phyloP scores from a whole-genome alignment of 2,888 invertebrate genomes.

The Loripinus fragilis region DNA sequence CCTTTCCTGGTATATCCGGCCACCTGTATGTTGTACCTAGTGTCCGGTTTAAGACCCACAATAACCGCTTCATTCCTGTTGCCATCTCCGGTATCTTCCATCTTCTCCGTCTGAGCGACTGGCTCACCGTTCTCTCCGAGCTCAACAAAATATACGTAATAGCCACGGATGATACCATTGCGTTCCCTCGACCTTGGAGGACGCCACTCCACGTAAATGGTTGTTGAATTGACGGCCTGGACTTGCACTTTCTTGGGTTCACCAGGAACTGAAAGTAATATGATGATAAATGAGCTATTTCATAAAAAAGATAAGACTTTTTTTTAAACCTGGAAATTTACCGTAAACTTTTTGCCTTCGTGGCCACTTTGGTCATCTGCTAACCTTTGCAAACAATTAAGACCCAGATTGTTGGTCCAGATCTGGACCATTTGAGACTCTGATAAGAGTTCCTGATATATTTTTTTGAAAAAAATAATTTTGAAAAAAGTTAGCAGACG shows the following conservation, averaged over 20 bases:
- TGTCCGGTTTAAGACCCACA: constrained; percentile 96
- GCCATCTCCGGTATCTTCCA: constrained; percentile 93
- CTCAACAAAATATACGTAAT: constrained; percentile 88
- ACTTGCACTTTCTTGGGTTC: constrained; percentile 97
- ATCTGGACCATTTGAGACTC: no score
- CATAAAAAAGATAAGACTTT: no score
- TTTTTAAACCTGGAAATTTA: no score
- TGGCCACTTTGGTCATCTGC: no score
- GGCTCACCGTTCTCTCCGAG: constrained; percentile 71
- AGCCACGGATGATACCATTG: constrained; percentile 97
- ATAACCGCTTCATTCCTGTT: constrained; percentile 91
- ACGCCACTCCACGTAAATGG: constrained; percentile 97
- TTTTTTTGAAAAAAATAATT: no score
- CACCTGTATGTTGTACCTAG: constrained; percentile 93
- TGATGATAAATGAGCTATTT: neutral
- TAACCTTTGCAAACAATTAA: no score
- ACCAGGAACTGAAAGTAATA: constrained; percentile 92
- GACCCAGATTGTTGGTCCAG: no score
- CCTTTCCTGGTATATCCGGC: constrained; percentile 98
- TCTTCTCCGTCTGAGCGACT: constrained; percentile 79
- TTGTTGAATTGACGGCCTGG: constrained; percentile 96
- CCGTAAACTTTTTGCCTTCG: no score
- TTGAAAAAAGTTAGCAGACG: no score
- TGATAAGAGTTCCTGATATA: no score
- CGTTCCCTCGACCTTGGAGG: constrained; percentile 95